Percentiles rank a stretch among this genome's conserved stretches.
Evolutionary conservation across 1,140 invertebrate genomes (phyloP).

Genomic region (Neodiprion pinetum): DNA sequence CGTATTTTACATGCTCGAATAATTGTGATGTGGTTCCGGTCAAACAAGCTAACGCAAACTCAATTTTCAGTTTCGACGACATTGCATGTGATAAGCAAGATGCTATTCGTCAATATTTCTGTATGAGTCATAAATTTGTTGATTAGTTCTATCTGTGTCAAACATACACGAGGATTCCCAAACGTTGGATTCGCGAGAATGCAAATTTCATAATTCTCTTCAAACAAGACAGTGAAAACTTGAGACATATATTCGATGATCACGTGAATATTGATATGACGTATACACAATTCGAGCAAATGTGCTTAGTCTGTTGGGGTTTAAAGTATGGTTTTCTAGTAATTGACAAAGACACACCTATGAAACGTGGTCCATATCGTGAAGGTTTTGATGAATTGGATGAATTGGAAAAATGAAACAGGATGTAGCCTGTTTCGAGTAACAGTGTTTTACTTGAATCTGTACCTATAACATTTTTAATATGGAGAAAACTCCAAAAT

Average conservation of each 20-base stretch:
- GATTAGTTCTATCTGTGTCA: conserved; percentile 43
- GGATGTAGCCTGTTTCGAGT: too few species aligned
- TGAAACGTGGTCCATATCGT: conserved; percentile 34
- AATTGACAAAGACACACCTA: conserved; percentile 37
- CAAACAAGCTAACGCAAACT: conserved; percentile 32
- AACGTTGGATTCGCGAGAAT: conserved; percentile 48
- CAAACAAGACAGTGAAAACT: not conserved
- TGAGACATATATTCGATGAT: conserved; percentile 26
- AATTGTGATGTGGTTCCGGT: conserved; percentile 32
- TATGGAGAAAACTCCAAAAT: too few species aligned
- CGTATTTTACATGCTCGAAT: conserved; percentile 25
- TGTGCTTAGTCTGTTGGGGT: conserved; percentile 43
- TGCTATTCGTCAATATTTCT: conserved; percentile 45
- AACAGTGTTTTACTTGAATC: too few species aligned
- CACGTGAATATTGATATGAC: conserved; percentile 39
- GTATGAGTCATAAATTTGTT: conserved; percentile 46
- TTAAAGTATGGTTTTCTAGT: conserved; percentile 37
- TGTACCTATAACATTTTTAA: too few species aligned
- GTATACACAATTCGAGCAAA: conserved; percentile 37
- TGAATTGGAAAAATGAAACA: too few species aligned
- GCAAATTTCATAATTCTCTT: conserved; percentile 47
- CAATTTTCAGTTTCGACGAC: conserved; percentile 52
- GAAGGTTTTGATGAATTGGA: conserved; percentile 28
- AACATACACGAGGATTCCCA: conserved; percentile 33
- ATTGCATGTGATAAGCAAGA: conserved; percentile 44